Percentiles rank a stretch among this genome's conserved stretches.
phyloP scores from a whole-genome alignment of 1,140 invertebrate genomes.

The Trypoxylus dichotomus region DNA sequence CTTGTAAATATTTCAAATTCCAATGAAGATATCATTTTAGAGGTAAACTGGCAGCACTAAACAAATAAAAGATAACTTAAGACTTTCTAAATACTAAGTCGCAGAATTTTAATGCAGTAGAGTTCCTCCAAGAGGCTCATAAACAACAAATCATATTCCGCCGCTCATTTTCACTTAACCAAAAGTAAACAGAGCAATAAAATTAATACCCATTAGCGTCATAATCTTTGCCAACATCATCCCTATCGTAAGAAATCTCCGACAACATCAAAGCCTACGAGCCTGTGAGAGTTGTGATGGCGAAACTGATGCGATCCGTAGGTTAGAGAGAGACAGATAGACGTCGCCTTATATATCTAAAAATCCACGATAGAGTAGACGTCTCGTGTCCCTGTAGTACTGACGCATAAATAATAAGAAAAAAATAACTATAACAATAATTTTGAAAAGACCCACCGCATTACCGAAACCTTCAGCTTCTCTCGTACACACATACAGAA shows the following conservation, averaged over 20 bases:
- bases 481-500: background rate
- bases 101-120: background rate
- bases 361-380: background rate
- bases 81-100: background rate
- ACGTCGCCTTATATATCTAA: background rate
- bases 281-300: background rate
- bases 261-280: background rate
- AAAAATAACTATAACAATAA: constrained; percentile 22
- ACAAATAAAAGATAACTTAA: background rate
- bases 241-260: constrained; percentile 3
- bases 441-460: constrained; percentile 15
- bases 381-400: background rate
- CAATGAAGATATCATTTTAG: too few relatives aligned
- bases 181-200: constrained; percentile 6
- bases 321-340: background rate
- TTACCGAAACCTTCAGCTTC: constrained; percentile 3
- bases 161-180: background rate
- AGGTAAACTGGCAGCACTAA: background rate
- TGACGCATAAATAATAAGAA: constrained; percentile 9
- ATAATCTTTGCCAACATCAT: constrained; percentile 18
- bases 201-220: background rate
- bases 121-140: background rate
- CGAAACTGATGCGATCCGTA: background rate
- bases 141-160: background rate
- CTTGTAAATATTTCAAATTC: too few relatives aligned